Percentiles rank a stretch among this genome's conserved stretches.
Evolutionary conservation across 2,113 vertebrate genomes (phyloP).

Genomic region (Epinephelus cyanopodus): DNA sequence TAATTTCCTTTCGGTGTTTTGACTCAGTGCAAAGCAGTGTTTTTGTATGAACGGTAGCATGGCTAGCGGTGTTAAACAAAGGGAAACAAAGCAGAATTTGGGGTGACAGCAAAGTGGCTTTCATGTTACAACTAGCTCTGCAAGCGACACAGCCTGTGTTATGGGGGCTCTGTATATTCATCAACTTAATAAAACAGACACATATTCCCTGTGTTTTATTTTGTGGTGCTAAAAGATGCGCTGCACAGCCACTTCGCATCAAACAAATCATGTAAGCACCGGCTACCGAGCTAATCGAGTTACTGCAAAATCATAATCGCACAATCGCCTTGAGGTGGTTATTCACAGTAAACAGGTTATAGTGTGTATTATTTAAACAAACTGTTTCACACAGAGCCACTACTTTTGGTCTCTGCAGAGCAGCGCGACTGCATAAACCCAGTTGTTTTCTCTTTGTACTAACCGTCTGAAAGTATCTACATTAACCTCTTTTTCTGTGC

Average conservation of each 20-base stretch:
- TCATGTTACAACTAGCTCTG: constrained; percentile 39
- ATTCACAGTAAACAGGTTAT: constrained; percentile 41
- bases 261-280: constrained; percentile 48
- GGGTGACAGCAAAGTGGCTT: constrained; percentile 36
- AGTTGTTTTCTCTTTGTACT: neutral
- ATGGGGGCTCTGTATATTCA: constrained; percentile 34
- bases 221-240: constrained; percentile 27
- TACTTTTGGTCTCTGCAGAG: constrained; percentile 7
- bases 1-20: neutral
- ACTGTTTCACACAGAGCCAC: constrained; percentile 25
- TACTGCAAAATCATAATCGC: constrained; percentile 35
- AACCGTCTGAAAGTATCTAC: constrained; percentile 33
- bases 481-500: constrained; percentile 42
- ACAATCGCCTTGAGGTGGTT: constrained; percentile 45
- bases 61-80: constrained; percentile 21
- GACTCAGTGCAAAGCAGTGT: constrained; percentile 4
- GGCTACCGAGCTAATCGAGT: constrained; percentile 29
- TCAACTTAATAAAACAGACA: constrained; percentile 51
- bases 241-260: constrained; percentile 34
- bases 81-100: constrained; percentile 17
- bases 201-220: constrained; percentile 10
- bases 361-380: constrained; percentile 44
- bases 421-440: constrained; percentile 21
- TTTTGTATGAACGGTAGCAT: neutral
- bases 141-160: constrained; percentile 33